Conservation (phyloP, 2,797 vertebrate genomes). For the Dryobates pubescens region DNA sequence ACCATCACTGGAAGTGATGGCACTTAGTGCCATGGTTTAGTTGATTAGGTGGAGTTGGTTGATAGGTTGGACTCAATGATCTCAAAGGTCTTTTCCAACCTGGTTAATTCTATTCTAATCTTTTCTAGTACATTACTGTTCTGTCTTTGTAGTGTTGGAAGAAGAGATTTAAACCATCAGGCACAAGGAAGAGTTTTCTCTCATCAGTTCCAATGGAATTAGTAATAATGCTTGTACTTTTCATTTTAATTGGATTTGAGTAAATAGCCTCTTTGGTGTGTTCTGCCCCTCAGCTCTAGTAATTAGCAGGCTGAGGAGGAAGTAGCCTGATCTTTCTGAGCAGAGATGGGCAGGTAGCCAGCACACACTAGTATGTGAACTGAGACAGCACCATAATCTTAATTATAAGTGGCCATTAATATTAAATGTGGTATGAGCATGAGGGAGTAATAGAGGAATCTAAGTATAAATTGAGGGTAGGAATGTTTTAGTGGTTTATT, state of each 20-base stretch:
- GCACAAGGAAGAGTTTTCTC: background rate
- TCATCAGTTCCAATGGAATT: background rate
- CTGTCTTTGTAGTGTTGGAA: background rate
- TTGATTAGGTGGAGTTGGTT: too few relatives aligned
- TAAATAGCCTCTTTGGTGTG: conserved; percentile 2
- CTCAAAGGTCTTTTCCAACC: too few relatives aligned
- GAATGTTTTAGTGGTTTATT: background rate
- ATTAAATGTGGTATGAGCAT: background rate
- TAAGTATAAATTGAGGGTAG: background rate
- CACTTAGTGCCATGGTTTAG: too few relatives aligned
- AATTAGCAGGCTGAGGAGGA: conserved; percentile 67
- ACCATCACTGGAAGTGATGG: too few relatives aligned
- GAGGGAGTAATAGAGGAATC: background rate
- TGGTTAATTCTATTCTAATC: too few relatives aligned
- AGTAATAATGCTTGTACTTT: conserved; percentile 25
- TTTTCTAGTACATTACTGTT: background rate
- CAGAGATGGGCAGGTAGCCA: conserved; percentile 49
- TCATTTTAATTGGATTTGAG: conserved; percentile 53
- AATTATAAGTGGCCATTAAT: background rate
- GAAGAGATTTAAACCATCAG: background rate
- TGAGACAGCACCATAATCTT: conserved; percentile 34
- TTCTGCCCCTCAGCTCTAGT: conserved; percentile 41
- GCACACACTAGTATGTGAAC: conserved; percentile 15
- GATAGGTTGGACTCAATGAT: too few relatives aligned
- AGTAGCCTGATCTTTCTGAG: conserved; percentile 57